These are phyloP conservation scores for Bostrychus sinensis DNA, from an alignment of 2,113 vertebrate species.

Conservation along the genomic window DNA sequence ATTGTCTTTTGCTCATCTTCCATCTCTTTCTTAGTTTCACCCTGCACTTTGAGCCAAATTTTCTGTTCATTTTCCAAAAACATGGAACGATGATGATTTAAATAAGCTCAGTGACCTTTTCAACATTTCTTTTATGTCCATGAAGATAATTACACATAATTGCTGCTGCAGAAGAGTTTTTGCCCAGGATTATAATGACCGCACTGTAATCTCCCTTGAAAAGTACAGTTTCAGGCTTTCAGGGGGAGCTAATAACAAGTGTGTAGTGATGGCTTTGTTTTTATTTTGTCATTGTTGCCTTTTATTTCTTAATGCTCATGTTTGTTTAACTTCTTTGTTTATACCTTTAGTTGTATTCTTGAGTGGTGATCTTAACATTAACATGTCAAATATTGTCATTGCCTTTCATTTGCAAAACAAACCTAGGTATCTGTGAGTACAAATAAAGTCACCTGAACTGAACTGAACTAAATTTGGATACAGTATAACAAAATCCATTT, in stretches of 20 bases:
- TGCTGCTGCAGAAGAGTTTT: constrained; percentile 12
- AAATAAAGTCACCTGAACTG: too few relatives aligned
- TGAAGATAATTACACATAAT: constrained; percentile 58
- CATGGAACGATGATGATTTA: constrained; percentile 12
- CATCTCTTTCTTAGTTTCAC: neutral
- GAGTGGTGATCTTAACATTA: too few relatives aligned
- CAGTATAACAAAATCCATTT: too few relatives aligned
- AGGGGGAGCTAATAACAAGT: constrained; percentile 10
- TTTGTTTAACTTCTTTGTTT: too few relatives aligned
- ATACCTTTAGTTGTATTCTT: too few relatives aligned
- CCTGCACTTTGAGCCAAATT: neutral
- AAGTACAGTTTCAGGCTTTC: constrained; percentile 35
- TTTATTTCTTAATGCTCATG: too few relatives aligned
- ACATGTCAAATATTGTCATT: too few relatives aligned
- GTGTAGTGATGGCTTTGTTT: too few relatives aligned
- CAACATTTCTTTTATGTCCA: constrained; percentile 40
- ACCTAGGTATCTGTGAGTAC: too few relatives aligned
- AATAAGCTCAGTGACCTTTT: constrained; percentile 31
- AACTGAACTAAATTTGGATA: too few relatives aligned
- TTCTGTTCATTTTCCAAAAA: neutral
- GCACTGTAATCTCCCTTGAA: constrained; percentile 14
- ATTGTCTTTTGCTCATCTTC: neutral
- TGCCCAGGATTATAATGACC: constrained; percentile 25
- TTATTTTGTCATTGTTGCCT: too few relatives aligned
- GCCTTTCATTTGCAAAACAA: too few relatives aligned